Conservation (phyloP, 2,113 vertebrate species). For the Oncorhynchus mykiss region DNA sequence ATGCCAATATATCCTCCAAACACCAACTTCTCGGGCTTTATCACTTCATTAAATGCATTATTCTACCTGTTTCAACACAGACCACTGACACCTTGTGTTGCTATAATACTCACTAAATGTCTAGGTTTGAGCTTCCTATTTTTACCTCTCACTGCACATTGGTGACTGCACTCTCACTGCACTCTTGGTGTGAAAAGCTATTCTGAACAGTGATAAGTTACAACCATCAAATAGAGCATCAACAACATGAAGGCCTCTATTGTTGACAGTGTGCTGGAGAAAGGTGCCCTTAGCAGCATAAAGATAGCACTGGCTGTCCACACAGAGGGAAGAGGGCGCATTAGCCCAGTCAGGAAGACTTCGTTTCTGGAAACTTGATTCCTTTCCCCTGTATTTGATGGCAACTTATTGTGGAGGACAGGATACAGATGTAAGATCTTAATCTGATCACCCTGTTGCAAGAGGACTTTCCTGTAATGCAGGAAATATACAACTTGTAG, state of each 20-base stretch:
- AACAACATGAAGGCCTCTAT: not conserved
- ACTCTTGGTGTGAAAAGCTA: not conserved
- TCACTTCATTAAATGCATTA: no score
- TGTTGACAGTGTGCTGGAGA: not conserved
- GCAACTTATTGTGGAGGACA: not conserved
- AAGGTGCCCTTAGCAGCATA: slow-evolving; percentile 1
- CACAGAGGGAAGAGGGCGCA: not conserved
- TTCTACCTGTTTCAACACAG: no score
- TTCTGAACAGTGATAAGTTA: not conserved
- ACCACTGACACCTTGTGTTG: no score
- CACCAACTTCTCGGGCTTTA: no score
- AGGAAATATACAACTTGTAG: no score
- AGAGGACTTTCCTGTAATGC: no score
- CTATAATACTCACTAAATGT: no score
- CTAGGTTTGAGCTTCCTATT: no score
- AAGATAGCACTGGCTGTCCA: not conserved
- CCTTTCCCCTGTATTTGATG: not conserved
- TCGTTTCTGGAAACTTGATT: not conserved
- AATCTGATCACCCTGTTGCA: no score
- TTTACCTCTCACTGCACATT: no score
- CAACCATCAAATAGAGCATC: not conserved
- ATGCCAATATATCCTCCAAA: no score
- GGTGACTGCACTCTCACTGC: no score
- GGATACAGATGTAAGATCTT: not conserved
- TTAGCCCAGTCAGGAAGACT: not conserved